These are phyloP conservation scores for Arctocebus calabarensis DNA, from an alignment of 2,797 vertebrate species.

Conservation along the genomic window DNA sequence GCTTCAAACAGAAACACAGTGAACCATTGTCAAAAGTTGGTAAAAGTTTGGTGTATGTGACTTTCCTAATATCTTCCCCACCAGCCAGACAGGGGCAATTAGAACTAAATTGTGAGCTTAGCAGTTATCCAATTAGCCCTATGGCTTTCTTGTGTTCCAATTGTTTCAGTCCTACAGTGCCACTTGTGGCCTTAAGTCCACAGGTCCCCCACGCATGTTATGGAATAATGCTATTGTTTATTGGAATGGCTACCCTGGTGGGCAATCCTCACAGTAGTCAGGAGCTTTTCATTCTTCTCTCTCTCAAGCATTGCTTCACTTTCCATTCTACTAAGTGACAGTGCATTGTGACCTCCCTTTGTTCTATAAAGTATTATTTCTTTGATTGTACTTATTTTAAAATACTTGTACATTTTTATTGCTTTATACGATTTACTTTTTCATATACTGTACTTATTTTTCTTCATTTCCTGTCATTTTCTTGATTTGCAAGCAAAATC, in stretches of 20 bases:
- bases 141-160: neutral
- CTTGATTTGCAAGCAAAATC: constrained; percentile 47
- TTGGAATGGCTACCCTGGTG: neutral
- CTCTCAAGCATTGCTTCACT: neutral
- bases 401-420: constrained; percentile 6
- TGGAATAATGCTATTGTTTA: neutral
- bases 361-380: constrained; percentile 4
- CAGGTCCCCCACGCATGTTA: neutral
- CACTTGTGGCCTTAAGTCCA: neutral
- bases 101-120: neutral
- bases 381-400: constrained; percentile 32
- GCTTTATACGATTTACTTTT: constrained; percentile 2
- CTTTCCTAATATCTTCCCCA: neutral
- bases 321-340: neutral
- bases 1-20: neutral
- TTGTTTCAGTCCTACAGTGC: too few relatives aligned
- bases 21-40: neutral
- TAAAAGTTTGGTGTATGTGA: neutral
- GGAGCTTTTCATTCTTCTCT: neutral
- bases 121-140: neutral
- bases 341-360: neutral
- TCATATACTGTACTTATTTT: constrained; percentile 17
- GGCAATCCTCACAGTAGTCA: neutral
- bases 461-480: constrained; percentile 54
- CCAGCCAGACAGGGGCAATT: neutral